Conservation (phyloP, 2,888 invertebrate genomes). For the Odontothrips loti region DNA sequence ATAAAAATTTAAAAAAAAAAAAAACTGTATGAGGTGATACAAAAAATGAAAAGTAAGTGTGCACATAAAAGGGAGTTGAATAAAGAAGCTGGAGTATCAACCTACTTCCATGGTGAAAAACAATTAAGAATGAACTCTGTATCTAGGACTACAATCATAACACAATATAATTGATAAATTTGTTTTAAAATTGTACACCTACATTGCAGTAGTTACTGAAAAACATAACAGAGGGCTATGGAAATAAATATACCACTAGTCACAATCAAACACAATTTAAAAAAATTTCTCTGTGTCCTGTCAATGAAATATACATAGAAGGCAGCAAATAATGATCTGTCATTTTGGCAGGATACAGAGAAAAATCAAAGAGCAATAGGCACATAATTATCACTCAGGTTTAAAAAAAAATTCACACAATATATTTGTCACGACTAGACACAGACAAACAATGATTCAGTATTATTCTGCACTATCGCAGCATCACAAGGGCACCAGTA, state of each 20-base stretch:
- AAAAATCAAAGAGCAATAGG: neutral
- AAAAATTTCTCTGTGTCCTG: neutral
- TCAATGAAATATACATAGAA: too few species aligned
- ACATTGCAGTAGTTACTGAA: neutral
- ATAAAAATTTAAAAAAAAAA: neutral
- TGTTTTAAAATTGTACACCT: neutral
- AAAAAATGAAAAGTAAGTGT: neutral
- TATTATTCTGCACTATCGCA: conserved; percentile 44
- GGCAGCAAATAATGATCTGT: too few species aligned
- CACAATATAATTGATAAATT: neutral
- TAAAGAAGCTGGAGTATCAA: too few species aligned
- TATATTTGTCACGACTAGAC: conserved; percentile 5
- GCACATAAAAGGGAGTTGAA: neutral
- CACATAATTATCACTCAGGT: neutral
- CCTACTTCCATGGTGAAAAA: too few species aligned
- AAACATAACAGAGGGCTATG: neutral
- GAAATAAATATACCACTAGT: neutral
- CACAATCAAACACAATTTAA: neutral
- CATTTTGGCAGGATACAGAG: too few species aligned
- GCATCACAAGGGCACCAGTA: conserved; percentile 71
- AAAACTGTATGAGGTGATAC: neutral
- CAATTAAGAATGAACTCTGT: too few species aligned
- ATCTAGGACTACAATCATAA: neutral
- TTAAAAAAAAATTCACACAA: neutral
- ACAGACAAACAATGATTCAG: neutral